phyloP scores from a whole-genome alignment of 2,797 vertebrate species.

The Sternotherus odoratus region DNA sequence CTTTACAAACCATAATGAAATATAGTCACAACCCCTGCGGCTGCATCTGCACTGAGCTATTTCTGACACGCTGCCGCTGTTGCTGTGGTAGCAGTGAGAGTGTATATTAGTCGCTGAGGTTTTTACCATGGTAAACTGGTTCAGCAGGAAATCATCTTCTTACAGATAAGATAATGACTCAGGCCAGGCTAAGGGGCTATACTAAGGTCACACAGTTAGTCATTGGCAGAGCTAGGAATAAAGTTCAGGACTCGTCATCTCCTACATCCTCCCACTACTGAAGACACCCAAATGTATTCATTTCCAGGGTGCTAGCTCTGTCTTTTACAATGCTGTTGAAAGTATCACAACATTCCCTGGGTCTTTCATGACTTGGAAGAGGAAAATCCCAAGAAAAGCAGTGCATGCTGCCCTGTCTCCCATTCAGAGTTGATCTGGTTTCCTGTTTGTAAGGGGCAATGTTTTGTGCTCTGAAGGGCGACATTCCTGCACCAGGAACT shows the following conservation, averaged over 20 bases:
- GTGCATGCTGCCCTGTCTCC: slow-evolving; percentile 35
- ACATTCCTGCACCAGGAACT: slow-evolving; percentile 65
- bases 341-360: background rate
- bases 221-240: background rate
- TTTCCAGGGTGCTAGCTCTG: accelerated
- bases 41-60: slow-evolving; percentile 30
- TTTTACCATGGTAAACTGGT: slow-evolving; percentile 27
- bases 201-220: background rate
- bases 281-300: accelerated
- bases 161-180: slow-evolving; percentile 1
- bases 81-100: slow-evolving; percentile 63
- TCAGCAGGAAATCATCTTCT: slow-evolving; percentile 20
- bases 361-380: background rate
- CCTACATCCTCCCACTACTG: background rate
- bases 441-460: slow-evolving; percentile 30
- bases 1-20: slow-evolving; percentile 56
- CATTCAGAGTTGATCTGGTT: slow-evolving; percentile 46
- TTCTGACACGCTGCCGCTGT: slow-evolving; percentile 50
- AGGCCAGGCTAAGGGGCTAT: background rate
- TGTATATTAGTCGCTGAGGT: background rate
- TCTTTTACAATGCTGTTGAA: background rate
- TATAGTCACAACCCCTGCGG: slow-evolving; percentile 57
- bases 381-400: slow-evolving; percentile 40
- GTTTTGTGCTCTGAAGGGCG: background rate
- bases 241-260: slow-evolving; percentile 4